phyloP scores from a whole-genome alignment of 2,797 vertebrate species.

The Crypturellus tataupa region DNA sequence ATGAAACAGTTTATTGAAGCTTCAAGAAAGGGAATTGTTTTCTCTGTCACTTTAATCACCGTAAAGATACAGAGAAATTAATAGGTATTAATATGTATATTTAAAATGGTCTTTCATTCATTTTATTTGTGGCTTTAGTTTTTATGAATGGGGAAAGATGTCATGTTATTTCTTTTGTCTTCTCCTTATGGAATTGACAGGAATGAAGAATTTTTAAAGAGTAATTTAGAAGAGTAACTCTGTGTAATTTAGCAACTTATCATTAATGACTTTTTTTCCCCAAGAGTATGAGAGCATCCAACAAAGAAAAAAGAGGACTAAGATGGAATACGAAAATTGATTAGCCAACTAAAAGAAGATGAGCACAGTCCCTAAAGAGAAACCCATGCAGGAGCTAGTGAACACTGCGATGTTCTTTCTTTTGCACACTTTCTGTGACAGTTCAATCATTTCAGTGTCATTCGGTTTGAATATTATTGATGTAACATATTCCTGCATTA shows the following conservation, averaged over 20 bases:
- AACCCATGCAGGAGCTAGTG: background rate
- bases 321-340: background rate
- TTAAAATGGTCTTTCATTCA: background rate
- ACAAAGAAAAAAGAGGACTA: background rate
- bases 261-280: background rate
- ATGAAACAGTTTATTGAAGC: background rate
- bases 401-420: background rate
- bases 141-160: background rate
- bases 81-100: background rate
- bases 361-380: background rate
- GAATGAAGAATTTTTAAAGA: background rate
- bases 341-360: background rate
- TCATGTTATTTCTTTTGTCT: background rate
- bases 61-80: background rate
- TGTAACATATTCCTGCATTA: background rate
- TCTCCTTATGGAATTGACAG: background rate
- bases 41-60: accelerated
- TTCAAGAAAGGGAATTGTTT: background rate
- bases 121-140: background rate
- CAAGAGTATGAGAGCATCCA: background rate
- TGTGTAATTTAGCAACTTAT: background rate
- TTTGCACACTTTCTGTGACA: accelerated
- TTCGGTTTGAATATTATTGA: background rate
- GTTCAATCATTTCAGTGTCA: background rate
- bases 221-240: too few relatives aligned